Conservation (phyloP, 2,797 vertebrate species). For the Periparus ater region DNA sequence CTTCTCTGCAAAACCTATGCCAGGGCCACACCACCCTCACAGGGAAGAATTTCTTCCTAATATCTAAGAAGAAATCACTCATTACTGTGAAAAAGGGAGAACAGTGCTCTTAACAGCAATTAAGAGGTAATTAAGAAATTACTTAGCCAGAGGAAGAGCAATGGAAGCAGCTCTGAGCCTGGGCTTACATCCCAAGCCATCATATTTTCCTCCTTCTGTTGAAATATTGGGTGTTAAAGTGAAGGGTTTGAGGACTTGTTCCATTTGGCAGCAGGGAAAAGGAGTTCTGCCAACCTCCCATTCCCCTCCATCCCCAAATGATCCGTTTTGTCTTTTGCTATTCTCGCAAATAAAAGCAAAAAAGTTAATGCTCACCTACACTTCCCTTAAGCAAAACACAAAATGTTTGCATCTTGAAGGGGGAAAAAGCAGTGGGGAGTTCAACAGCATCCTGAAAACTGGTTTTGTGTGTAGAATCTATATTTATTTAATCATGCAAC, state of each 20-base stretch:
- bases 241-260: not conserved
- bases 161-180: not conserved
- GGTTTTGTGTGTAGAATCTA: not conserved
- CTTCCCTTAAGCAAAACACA: not conserved
- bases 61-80: not conserved
- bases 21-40: not conserved
- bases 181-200: not conserved
- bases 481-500: not conserved
- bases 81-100: not conserved
- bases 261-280: not conserved
- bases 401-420: not conserved
- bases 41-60: not conserved
- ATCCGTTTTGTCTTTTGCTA: not conserved
- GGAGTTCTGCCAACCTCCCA: not conserved
- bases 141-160: not conserved
- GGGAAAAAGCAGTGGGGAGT: not conserved
- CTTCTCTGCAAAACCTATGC: not conserved
- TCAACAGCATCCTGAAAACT: not conserved
- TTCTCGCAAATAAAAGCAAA: not conserved
- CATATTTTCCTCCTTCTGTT: not conserved
- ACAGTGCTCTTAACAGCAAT: not conserved
- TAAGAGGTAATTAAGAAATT: not conserved
- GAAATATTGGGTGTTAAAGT: not conserved
- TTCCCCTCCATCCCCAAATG: not conserved
- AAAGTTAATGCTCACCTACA: not conserved